Base-by-base conservation (phyloP, 2,113 vertebrate species). In the Nibea albiflora region DNA sequence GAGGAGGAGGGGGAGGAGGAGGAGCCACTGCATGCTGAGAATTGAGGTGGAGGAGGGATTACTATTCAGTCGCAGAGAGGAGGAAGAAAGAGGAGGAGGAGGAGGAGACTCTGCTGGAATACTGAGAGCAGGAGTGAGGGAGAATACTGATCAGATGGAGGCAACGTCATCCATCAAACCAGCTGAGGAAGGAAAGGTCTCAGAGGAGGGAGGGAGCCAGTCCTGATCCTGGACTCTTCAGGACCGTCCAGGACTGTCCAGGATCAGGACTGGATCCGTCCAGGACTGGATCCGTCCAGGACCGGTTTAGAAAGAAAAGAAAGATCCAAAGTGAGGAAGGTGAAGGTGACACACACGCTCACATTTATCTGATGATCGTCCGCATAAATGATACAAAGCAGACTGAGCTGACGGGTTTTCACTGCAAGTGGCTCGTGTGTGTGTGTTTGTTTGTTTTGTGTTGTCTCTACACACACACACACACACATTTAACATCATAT, bases 91-190 rank as follows among this genome's bases (percentile, higher is more conserved):
- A n/a, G n/a, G n/a, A n/a, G n/a, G n/a, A n/a, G n/a, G n/a, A n/a
- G 62, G 75, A 5, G 77, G 78, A 74, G 64, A 82, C 26, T 53
- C 58, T 5, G n/a, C 5, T 15, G 14, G 85, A 84, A 86, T 86
- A 83, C 85, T 54, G 87, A 85, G 74, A 65, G 66, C 10, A 46
- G 73, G 68, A 14, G 67, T 39, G 64, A 63, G 54, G 65, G 50
- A 80, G 87, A 89, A 85, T 83, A 89, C 85, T 83, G 87, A 89
- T 84, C 62, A 86, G 83, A 86, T 20, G 44, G 69, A 89, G 82
- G 56, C 81, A 81, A 14, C 72, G 57, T 72, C 82, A 73, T 90
- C 81, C 80, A 87, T 89, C 88, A 89, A n/a, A 81, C 56, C 39
- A 0, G 47, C 68, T 4, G 64, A 78, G 66, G 56, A 62, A 44